phyloP scores from a whole-genome alignment of 2,113 vertebrate genomes.

The Haliaeetus leucogaster region DNA sequence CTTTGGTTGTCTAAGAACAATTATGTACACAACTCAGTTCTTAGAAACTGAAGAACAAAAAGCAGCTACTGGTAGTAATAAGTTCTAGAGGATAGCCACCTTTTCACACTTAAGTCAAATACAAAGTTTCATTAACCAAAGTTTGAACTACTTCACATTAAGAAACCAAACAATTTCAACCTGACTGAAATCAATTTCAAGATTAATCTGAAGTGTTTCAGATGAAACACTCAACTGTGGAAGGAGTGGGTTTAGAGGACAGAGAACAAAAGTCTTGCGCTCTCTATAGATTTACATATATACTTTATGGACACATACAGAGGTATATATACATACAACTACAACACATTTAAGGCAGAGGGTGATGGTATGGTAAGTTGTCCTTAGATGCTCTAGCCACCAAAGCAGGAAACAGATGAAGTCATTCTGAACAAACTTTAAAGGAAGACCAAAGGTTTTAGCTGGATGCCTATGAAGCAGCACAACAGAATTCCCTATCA shows the following conservation, averaged over 20 bases:
- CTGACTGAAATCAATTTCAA: background rate
- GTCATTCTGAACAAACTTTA: background rate
- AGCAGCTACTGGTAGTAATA: background rate
- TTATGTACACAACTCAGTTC: background rate
- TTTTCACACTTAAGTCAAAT: background rate
- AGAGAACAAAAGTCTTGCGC: background rate
- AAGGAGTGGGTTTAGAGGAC: background rate
- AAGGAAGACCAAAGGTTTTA: background rate
- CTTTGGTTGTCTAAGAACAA: background rate
- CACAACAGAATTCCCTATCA: fast-evolving
- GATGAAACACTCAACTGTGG: background rate
- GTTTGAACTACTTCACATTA: background rate
- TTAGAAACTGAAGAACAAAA: background rate
- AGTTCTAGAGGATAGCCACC: background rate
- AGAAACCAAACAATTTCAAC: background rate
- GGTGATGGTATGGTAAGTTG: background rate
- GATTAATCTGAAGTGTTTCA: background rate
- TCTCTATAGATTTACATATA: background rate
- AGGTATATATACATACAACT: background rate
- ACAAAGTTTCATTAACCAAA: background rate
- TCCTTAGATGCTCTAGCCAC: background rate
- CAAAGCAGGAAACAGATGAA: background rate
- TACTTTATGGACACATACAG: background rate
- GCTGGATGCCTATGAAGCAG: background rate
- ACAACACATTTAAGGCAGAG: background rate